Evolutionary conservation across 2,113 vertebrate genomes (phyloP), one percentile per base, ranked within the genome.

Genomic region (Procavia capensis): DNA sequence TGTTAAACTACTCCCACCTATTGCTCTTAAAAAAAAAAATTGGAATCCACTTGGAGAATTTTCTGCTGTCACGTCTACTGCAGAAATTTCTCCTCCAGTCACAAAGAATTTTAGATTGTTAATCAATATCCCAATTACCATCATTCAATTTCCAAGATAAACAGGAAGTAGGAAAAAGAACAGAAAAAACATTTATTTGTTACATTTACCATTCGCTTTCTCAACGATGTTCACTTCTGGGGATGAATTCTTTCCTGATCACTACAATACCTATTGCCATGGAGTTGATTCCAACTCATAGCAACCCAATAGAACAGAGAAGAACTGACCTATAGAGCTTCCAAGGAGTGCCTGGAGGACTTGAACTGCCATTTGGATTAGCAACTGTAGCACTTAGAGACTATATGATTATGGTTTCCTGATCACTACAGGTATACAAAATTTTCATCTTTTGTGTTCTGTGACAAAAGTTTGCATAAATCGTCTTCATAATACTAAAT

Each of bases 401-500:
- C n/a, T n/a, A n/a, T n/a, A n/a, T n/a, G n/a, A n/a, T n/a, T n/a
- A n/a, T n/a, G n/a, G n/a, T 78, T 50, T 43, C 29, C 31, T 75
- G 13, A 3, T 54, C 50, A 24, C 47, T 14, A 27, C 8, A 50
- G 27, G 16, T 10, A 34, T 66, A 90, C 8, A 24, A 74, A 63
- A 7, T 6, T 1, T 50, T 43, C n/a, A 20, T 2, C 1, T 27
- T 19, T 57, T 10, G 2, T 47, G 22, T 80, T 11, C 29, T 6
- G 4, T 68, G 57, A 5, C 29, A 19, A 66, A 66, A 25, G 11
- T 4, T 9, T 29, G 7, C 6, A 9, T 61, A 0, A 13, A 0
- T 9, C 14, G 41, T 20, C 2, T 19, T 25, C 0, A 0, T 27
- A 24, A 11, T 29, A 1, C 0, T 29, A 8, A 2, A 6, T 4